Evolutionary conservation across 2,888 invertebrate genomes (phyloP), one percentile per base, ranked within the genome.

Genomic region (Chromoteleia sp.): DNA sequence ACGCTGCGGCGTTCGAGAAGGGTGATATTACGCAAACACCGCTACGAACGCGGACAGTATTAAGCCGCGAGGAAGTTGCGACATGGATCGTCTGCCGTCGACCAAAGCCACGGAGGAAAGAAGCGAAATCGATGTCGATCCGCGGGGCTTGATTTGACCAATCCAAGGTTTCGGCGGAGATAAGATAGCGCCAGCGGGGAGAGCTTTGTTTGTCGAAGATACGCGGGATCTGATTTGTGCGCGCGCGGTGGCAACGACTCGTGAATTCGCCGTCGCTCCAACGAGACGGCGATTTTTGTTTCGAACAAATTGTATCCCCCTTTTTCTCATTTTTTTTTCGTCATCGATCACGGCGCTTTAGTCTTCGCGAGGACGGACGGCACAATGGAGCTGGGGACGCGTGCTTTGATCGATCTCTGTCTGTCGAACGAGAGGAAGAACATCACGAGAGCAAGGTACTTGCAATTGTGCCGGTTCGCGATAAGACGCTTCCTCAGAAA

Each of bases 351-450:
- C 43, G 17, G 8, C 7, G 43, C 17, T 8, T 17, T 8, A 17
- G 43, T 48, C 25, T 50, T 14, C n/a, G 7, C 12, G 5, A 50
- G 29, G 7, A 25, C 25, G 30, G 8, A 8, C 29, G 58, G 8
- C 54, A 54, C 33, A 50, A 90, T 90, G 90, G 90, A 89, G 82
- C 82, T 90, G 50, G 90, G 90, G 84, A 90, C 90, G 1, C 86
- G 85, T 68, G 89, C 86, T 58, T 82, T 90, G 75, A 89, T 90
- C 73, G 84, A 88, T 65, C 84, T 90, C 61, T 90, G 90, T 71
- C 76, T 90, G 6, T 85, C 88, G 5, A 83, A 87, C 30, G n/a
- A n/a, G n/a, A n/a, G n/a, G n/a, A 84, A 84, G 30, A 85, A 88
- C 15, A 65, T 89, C 63, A 84, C 84, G 58, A 88, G 90, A 77